phyloP scores from a whole-genome alignment of 2,797 vertebrate genomes.

The Peromyscus nudipes region DNA sequence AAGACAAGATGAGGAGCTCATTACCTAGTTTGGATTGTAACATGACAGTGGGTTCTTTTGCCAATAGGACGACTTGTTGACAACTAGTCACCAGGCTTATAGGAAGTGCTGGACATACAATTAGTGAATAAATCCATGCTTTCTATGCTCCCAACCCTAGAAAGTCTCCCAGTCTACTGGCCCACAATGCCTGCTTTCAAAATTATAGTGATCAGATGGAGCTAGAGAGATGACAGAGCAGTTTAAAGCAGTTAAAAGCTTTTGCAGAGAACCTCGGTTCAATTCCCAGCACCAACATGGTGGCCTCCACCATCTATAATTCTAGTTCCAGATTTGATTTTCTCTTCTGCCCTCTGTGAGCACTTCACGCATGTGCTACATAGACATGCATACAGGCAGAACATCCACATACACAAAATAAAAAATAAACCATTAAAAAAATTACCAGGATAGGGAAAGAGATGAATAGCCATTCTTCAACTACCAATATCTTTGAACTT shows the following conservation, averaged over 20 bases:
- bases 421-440: not conserved
- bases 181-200: not conserved
- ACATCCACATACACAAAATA: not conserved
- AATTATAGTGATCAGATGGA: not conserved
- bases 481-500: not conserved
- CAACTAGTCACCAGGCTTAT: not conserved
- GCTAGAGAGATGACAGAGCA: not conserved
- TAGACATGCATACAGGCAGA: not conserved
- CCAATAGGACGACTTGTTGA: not conserved
- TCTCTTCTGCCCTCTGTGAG: not conserved
- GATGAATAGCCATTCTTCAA: not conserved
- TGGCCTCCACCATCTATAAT: not conserved
- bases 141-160: not conserved
- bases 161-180: not conserved
- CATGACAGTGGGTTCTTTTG: conserved; percentile 23
- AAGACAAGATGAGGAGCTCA: conserved; percentile 39
- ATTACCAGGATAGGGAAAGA: not conserved
- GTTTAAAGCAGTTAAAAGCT: not conserved
- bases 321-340: not conserved
- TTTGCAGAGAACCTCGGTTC: not conserved
- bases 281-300: not conserved
- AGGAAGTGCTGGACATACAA: not conserved
- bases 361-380: too few relatives aligned
- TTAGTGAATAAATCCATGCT: not conserved
- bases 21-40: conserved; percentile 8